Base-by-base conservation (phyloP, 2,888 invertebrate genomes). In the Oscheius myriophilus region DNA sequence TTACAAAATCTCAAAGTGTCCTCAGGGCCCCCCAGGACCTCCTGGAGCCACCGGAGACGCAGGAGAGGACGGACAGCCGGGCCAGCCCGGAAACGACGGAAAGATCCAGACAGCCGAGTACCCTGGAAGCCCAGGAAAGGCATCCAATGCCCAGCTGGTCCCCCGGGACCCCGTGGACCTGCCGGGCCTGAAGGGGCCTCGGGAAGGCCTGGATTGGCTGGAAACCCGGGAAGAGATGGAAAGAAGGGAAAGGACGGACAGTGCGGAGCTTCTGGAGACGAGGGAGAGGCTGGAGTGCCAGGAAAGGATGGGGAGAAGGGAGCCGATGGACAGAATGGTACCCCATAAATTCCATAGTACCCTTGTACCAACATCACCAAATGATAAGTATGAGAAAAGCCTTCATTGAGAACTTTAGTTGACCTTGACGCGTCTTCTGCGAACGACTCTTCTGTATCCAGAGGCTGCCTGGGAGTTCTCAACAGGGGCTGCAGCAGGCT, bases 231-330 rank as follows among this genome's bases (percentile, higher is more conserved):
- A 63, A 41, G 69, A 43, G 57, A 71, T 25, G 78, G 78, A 68
- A 70, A 74, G 65, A 71, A 71, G 55, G 78, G 78, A 72, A 69
- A 71, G 61, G 67, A 68, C 52, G 78, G 78, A 70, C 70, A 67
- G 49, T 69, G 65, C 12, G 78, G 78, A 63, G 69, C 71, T 65
- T 49, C 67, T 33, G 78, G 78, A 74, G 70, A 73, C 54, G 70
- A 71, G n/a, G 78, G 78, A 66, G 54, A 55, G 16, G 67, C 73
- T 46, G 78, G 78, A 66, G 53, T 49, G 16, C 67, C 75, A 21
- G 75, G 78, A 74, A 52, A 64, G 49, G 65, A 67, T 41, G 78
- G 78, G 63, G 70, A 72, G 45, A 73, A 70, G 54, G 78, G 78
- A 72, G 55, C 53, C 16, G 69, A 73, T 46, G 78, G 78, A 64